Evolutionary conservation across 1,140 invertebrate genomes (phyloP), one percentile per base, ranked within the genome.

Genomic region (Diorhabda sublineata): DNA sequence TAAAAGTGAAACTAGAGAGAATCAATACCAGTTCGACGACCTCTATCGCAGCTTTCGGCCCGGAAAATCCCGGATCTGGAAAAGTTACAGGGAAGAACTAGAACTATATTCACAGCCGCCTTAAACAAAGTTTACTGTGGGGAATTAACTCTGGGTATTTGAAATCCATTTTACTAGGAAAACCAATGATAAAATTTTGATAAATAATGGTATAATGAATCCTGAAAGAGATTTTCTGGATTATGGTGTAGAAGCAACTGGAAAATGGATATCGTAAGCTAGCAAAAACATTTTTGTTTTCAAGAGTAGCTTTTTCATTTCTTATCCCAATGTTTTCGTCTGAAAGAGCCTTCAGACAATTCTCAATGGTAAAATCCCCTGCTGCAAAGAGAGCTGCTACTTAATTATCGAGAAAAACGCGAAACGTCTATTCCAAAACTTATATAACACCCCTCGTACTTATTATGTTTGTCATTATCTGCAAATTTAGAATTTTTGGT

Each of bases 1-100:
- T 71, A 73, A 73, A 73, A 73, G 72, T 73, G 72, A 73, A 73
- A 73, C 69, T 73, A 67, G 64, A 61, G 41, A 67, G 67, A 73
- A 73, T 73, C 72, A 64, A 73, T 73, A 66, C 3, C 43, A 58
- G 72, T 66, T 70, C 72, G 66, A 69, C 64, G 68, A 45, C 63
- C 68, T 66, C 63, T 43, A 60, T 52, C 61, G 67, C 69, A 61
- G 47, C 67, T 52, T 67, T 68, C 63, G 41, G 58, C 64, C 69
- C 58, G 66, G 62, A 67, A 64, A 66, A 56, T 67, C 58, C 65
- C 58, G 59, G 68, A 69, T 61, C 62, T 69, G 62, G 65, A 66
- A 72, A 64, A 65, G 42, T 44, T 52, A 61, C 3, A 45, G 5
- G 41, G n/a, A 56, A 41, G 64, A 57, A 52, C 62, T 61, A 58